A percentile compares a stretch with the other conserved stretches of the same genome.
phyloP scores from a whole-genome alignment of 2,113 vertebrate species.

The Abramis brama region DNA sequence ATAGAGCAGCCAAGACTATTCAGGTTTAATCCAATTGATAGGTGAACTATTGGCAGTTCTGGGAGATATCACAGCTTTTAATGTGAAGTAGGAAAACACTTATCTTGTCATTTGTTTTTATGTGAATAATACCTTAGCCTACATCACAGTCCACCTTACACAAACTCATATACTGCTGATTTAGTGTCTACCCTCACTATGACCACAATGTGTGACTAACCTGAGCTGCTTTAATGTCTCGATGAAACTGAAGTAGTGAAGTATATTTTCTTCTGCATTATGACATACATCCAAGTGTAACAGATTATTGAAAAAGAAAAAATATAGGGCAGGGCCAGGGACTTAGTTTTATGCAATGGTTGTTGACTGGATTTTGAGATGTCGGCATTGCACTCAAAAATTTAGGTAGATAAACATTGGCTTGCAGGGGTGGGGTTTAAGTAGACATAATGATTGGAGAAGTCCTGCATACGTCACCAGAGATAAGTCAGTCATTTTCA shows the following conservation, averaged over 20 bases:
- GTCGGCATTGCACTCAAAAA: too few species aligned
- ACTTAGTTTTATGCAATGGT: too few species aligned
- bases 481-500: too few species aligned
- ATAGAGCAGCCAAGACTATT: not conserved
- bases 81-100: not conserved
- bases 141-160: not conserved
- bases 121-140: not conserved
- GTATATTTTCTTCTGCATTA: not conserved
- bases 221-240: not conserved
- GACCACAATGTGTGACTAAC: not conserved
- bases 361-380: too few species aligned
- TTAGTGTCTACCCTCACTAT: not conserved
- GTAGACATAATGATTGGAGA: too few species aligned
- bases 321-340: too few species aligned
- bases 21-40: not conserved
- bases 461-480: too few species aligned
- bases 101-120: constrained; percentile 8
- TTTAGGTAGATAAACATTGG: too few species aligned
- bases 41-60: not conserved
- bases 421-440: too few species aligned
- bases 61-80: not conserved
- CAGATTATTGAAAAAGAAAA: not conserved
- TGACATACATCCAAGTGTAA: not conserved
- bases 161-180: not conserved
- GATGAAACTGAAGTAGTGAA: not conserved